These are phyloP conservation scores for Luehdorfia chinensis DNA, from an alignment of 1,140 invertebrate species.

Conservation along the genomic window DNA sequence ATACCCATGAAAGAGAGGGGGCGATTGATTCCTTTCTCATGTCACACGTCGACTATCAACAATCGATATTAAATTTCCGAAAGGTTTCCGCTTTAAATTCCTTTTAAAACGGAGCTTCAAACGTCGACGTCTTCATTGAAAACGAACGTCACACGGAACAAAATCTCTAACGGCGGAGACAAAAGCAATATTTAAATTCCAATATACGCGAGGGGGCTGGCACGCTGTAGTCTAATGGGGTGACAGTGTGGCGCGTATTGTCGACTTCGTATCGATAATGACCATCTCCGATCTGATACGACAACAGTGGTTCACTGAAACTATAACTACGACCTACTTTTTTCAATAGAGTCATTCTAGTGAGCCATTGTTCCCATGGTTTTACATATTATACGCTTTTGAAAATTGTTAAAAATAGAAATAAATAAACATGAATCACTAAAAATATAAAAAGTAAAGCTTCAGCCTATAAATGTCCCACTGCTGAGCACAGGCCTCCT, in stretches of 20 bases:
- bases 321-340: background rate
- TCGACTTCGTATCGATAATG: background rate
- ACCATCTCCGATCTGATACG: background rate
- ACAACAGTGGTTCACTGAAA: background rate
- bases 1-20: too few relatives aligned
- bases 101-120: background rate
- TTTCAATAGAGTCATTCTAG: conserved; percentile 10
- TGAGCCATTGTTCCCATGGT: background rate
- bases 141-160: background rate
- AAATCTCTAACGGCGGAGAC: conserved; percentile 5
- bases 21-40: too few relatives aligned
- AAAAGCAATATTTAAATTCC: conserved; percentile 12
- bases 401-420: too few relatives aligned
- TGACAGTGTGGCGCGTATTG: background rate
- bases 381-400: background rate
- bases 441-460: too few relatives aligned
- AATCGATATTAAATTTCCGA: background rate
- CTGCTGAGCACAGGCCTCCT: too few relatives aligned
- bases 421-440: too few relatives aligned
- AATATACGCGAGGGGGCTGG: background rate
- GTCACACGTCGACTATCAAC: too few relatives aligned
- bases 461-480: too few relatives aligned
- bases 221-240: background rate
- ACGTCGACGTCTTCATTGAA: conserved; percentile 8
- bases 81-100: conserved; percentile 7